Evolutionary conservation across 2,797 vertebrate genomes (phyloP).

Genomic region (Premnoplex brunnescens): DNA sequence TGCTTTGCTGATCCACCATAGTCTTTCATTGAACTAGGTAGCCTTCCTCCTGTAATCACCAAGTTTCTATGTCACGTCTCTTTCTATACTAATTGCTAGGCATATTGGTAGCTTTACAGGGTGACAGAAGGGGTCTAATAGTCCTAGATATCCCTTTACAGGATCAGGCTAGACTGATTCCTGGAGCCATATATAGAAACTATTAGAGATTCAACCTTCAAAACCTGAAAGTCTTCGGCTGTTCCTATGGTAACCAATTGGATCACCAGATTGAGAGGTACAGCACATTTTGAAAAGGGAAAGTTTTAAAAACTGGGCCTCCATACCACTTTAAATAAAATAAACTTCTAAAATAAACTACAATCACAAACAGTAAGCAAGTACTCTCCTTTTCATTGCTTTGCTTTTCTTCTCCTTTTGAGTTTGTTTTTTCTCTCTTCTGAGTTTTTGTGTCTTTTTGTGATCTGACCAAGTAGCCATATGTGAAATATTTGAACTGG

Average conservation of each 20-base stretch:
- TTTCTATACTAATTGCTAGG: background rate
- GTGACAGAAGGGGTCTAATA: background rate
- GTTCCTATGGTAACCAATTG: conserved; percentile 32
- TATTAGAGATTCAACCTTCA: conserved; percentile 20
- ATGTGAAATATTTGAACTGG: background rate
- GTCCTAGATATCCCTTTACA: background rate
- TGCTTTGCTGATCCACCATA: background rate
- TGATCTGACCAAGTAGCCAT: background rate
- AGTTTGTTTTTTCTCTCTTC: background rate
- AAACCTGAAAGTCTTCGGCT: background rate
- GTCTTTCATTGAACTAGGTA: background rate
- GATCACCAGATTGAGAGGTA: background rate
- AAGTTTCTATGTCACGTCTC: background rate
- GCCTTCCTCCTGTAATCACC: background rate
- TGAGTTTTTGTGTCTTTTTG: background rate
- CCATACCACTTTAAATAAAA: background rate
- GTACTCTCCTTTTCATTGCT: background rate
- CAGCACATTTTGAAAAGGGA: background rate
- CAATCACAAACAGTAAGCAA: background rate
- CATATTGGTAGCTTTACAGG: background rate
- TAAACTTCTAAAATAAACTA: background rate
- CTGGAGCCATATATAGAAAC: background rate
- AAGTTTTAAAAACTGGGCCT: background rate
- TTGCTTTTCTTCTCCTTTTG: background rate
- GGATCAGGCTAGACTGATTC: background rate